Base-by-base conservation (phyloP, 37 sponge, comb jelly and placozoan genomes). In the Beroe forskalii region DNA sequence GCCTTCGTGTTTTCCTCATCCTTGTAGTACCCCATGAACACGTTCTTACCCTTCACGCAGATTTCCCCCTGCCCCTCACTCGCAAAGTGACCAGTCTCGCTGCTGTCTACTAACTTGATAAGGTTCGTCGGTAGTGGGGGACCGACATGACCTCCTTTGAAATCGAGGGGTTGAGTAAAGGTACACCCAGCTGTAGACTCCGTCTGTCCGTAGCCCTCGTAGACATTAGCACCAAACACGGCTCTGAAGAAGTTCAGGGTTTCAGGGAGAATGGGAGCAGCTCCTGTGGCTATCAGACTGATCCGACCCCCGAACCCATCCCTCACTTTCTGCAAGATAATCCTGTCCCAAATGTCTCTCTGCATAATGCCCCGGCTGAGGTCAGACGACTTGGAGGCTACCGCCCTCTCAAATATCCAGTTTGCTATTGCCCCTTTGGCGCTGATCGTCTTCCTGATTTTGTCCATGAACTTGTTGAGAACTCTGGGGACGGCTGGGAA, bases 181-280 rank as follows among this genome's bases (percentile, higher is more conserved):
- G 93, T 92, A 69, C 93, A 76, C 0, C 92, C 95, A 0, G 99
- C 96, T 20, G 93, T 90, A 48, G 92, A 93, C 83, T 98, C 99
- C 0, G 99, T 98, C 91, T 98, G 99, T 3, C 99, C 99, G 91
- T 96, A 98, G 9, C 99, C 99, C 92, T 98, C 96, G 69, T 93
- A 76, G 42, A 97, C 95, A 67, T 94, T 62, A 8, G 35, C 27
- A 20, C 96, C 98, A 32, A 96, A 93, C 0, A 94, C 93, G 35
- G 76, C 76, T 37, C 95, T 91, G 25, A 94, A 76, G 91, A 97
- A 97, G 76, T 91, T 40, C 89, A 97, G 27, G 20, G 96, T 97
- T 31, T 93, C 93, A 1, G 60, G 62, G 37, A 93, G 91, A 63
- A 98, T 93, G 48, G 99, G 99, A 35, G 99, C 99, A 32, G 99